Evolutionary conservation across 2,113 vertebrate species (phyloP), one percentile per base, ranked within the genome.

Genomic region (Pelecanus crispus): DNA sequence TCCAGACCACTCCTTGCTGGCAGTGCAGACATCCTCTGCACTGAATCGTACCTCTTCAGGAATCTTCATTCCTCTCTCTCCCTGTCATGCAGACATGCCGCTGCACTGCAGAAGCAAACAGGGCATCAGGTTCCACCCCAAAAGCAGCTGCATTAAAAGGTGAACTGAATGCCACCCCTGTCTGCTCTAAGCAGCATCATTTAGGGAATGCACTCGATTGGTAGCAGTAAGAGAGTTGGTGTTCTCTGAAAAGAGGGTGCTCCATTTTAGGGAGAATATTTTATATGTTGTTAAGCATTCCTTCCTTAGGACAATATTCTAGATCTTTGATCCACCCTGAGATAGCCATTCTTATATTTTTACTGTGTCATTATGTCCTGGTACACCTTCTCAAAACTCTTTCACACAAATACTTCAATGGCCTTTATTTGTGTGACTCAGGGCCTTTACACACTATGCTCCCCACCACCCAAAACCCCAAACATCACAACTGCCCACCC

Each of bases 151-250:
- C 75, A 53, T 62, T 88, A 55, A 72, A 66, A 81, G 19, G 44
- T 67, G 52, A 89, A 16, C 11, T 79, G 88, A 75, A 81, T 16
- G 52, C 59, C 56, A 53, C 28, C 36, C n/a, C 10, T 32, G 13
- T 17, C 67, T 81, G 29, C 63, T 77, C 67, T n/a, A 42, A 68
- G 58, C 18, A 49, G 13, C 49, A 42, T 20, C 18, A 17, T 14
- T 80, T 56, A 62, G 49, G 47, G n/a, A 78, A 65, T 28, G 22
- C 4, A 32, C 25, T 80, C 0, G 0, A 25, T 0, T 18, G 13
- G 7, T 10, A 18, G 44, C 52, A 85, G 32, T 42, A 52, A 80
- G 49, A 91, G 65, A 68, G 9, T 1, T 61, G 38, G 22, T 67
- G 29, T 24, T 71, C 12, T 78, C 63, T 55, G 53, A 59, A 67